phyloP scores from a whole-genome alignment of 2,888 invertebrate genomes.

The Pegoplata infirma region DNA sequence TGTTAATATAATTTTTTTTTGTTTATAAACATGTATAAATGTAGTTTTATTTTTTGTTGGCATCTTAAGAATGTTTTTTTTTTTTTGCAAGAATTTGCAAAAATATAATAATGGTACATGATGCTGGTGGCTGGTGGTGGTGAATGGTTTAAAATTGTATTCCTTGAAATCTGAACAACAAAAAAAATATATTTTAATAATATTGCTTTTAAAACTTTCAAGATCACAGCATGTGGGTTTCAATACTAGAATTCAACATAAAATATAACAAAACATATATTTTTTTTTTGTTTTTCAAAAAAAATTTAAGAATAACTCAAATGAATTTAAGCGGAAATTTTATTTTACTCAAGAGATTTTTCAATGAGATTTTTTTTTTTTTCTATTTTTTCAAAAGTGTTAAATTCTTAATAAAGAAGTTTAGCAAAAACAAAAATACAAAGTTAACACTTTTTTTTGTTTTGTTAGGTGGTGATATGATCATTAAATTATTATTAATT shows the following conservation, averaged over 20 bases:
- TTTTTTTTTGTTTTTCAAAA: background rate
- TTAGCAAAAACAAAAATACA: background rate
- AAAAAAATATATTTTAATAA: background rate
- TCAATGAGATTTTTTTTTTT: constrained; percentile 8
- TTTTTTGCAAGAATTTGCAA: background rate
- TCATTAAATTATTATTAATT: constrained; percentile 20
- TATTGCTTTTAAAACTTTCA: constrained; percentile 46
- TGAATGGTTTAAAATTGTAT: constrained; percentile 46
- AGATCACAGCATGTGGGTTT: constrained; percentile 62
- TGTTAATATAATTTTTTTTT: background rate
- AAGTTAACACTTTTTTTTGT: background rate
- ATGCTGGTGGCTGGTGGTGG: constrained; percentile 18
- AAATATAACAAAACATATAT: constrained; percentile 4
- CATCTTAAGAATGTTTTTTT: constrained; percentile 46
- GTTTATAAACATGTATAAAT: background rate
- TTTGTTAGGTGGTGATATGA: no score
- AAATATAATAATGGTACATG: constrained; percentile 18
- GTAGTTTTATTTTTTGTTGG: background rate
- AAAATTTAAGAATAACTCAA: constrained; percentile 24
- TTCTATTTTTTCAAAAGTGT: background rate
- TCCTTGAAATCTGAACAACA: constrained; percentile 47
- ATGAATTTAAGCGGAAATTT: constrained; percentile 39
- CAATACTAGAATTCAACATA: background rate
- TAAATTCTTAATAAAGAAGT: background rate
- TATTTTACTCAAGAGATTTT: background rate